A percentile compares a stretch with the other conserved stretches of the same genome.
These are phyloP conservation scores for Lepidocyrtoides sp. DNA, from an alignment of 2,888 invertebrate species.

Conservation along the genomic window DNA sequence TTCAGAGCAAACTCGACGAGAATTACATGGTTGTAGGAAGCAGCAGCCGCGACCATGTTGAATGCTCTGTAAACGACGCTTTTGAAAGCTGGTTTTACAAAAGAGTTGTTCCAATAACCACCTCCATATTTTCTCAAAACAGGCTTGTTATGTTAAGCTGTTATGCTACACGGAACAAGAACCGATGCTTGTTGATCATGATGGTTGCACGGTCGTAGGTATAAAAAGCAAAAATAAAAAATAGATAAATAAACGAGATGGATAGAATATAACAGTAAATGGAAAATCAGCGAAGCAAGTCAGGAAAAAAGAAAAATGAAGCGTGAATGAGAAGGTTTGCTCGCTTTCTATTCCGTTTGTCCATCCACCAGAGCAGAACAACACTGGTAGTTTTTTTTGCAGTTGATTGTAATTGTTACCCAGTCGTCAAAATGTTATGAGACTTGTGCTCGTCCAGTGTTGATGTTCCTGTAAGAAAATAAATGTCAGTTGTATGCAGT, in stretches of 20 bases:
- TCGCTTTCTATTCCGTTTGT: background rate
- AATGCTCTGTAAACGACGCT: conserved; percentile 21
- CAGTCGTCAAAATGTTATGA: background rate
- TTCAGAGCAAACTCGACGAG: conserved; percentile 18
- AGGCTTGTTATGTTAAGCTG: background rate
- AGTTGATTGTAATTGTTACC: conserved; percentile 9
- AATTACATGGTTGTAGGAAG: background rate
- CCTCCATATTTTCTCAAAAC: background rate
- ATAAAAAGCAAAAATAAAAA: conserved; percentile 13
- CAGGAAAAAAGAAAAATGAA: background rate
- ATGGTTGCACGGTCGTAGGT: background rate
- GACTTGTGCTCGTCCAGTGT: background rate
- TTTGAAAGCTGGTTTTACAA: conserved; percentile 35
- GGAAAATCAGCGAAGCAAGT: background rate
- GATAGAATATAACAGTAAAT: background rate
- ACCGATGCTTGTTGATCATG: background rate
- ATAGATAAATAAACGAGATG: conserved; percentile 11
- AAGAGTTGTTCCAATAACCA: conserved; percentile 32
- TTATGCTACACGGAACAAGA: background rate
- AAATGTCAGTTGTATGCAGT: conserved; percentile 11
- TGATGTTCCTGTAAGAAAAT: conserved; percentile 45
- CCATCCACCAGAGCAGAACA: conserved; percentile 38
- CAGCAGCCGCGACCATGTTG: conserved; percentile 2
- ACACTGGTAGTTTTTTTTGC: background rate
- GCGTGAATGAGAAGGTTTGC: conserved; percentile 52